phyloP scores from a whole-genome alignment of 2,797 vertebrate species.

The Sebastes melanostomus region DNA sequence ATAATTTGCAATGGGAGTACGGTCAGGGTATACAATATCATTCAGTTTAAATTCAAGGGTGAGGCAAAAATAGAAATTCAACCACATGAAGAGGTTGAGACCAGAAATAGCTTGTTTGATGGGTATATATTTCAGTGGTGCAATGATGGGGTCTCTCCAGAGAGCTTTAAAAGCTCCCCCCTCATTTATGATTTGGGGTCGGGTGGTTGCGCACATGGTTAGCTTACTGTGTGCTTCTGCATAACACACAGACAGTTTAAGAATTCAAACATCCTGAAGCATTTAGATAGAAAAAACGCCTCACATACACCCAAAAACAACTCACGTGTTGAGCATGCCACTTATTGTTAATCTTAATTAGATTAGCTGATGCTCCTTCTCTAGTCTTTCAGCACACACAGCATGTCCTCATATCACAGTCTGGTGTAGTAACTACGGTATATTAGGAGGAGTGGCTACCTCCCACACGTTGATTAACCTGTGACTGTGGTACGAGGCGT shows the following conservation, averaged over 20 bases:
- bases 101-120: constrained; percentile 79
- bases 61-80: constrained; percentile 81
- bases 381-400: constrained; percentile 51
- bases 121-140: constrained; percentile 73
- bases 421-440: constrained; percentile 57
- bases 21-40: constrained; percentile 78
- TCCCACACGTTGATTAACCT: constrained; percentile 48
- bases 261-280: constrained; percentile 49
- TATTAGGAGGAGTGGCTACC: constrained; percentile 58
- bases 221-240: constrained; percentile 60
- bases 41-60: constrained; percentile 74
- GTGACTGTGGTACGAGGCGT: constrained; percentile 35
- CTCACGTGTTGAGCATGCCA: constrained; percentile 29
- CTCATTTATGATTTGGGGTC: constrained; percentile 70
- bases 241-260: constrained; percentile 49
- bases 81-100: constrained; percentile 79
- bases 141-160: constrained; percentile 77
- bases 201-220: constrained; percentile 73
- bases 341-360: constrained; percentile 56
- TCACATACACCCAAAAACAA: constrained; percentile 50
- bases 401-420: constrained; percentile 27
- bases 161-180: constrained; percentile 63
- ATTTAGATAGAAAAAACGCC: constrained; percentile 27
- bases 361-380: constrained; percentile 44
- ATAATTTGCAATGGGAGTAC: constrained; percentile 77